These are phyloP conservation scores for Panorpa germanica DNA, from an alignment of 2,888 invertebrate genomes.

Conservation along the genomic window DNA sequence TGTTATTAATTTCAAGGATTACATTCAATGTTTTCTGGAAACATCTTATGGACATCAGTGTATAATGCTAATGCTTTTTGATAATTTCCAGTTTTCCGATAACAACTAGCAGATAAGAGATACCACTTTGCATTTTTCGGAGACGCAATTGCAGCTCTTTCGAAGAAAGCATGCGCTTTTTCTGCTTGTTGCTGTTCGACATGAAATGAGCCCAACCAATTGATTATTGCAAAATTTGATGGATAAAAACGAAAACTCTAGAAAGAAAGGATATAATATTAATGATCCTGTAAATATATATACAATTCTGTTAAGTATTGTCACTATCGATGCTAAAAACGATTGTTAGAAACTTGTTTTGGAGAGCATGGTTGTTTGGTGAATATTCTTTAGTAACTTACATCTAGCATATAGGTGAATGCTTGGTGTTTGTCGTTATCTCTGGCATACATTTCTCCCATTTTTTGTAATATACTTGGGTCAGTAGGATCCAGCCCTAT, in stretches of 20 bases:
- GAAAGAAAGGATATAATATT: slow-evolving; percentile 15
- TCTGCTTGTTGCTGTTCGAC: slow-evolving; percentile 77
- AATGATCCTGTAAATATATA: slow-evolving; percentile 22
- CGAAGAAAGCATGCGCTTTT: slow-evolving; percentile 68
- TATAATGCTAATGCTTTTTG: slow-evolving; percentile 26
- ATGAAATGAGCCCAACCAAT: slow-evolving; percentile 79
- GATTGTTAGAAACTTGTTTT: no score
- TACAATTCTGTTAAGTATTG: slow-evolving; percentile 23
- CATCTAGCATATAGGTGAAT: slow-evolving; percentile 65
- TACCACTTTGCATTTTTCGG: slow-evolving; percentile 71
- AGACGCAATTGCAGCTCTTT: slow-evolving; percentile 55
- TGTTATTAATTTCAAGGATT: slow-evolving; percentile 26
- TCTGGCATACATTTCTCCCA: slow-evolving; percentile 78
- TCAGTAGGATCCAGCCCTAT: slow-evolving; percentile 75
- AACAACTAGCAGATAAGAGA: slow-evolving; percentile 69
- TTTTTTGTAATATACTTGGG: slow-evolving; percentile 69
- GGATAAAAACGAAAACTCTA: slow-evolving; percentile 53
- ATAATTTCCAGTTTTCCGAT: slow-evolving; percentile 55
- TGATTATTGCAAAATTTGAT: slow-evolving; percentile 51
- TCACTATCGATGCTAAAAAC: no score
- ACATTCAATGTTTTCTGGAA: slow-evolving; percentile 92
- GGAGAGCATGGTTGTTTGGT: no score
- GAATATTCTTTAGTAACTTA: no score
- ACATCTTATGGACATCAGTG: slow-evolving; percentile 50
- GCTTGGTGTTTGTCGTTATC: slow-evolving; percentile 85